A percentile compares a stretch with the other conserved stretches of the same genome.
Evolutionary conservation across 2,888 invertebrate species (phyloP).

Genomic region (Lasioglossum villosulum): DNA sequence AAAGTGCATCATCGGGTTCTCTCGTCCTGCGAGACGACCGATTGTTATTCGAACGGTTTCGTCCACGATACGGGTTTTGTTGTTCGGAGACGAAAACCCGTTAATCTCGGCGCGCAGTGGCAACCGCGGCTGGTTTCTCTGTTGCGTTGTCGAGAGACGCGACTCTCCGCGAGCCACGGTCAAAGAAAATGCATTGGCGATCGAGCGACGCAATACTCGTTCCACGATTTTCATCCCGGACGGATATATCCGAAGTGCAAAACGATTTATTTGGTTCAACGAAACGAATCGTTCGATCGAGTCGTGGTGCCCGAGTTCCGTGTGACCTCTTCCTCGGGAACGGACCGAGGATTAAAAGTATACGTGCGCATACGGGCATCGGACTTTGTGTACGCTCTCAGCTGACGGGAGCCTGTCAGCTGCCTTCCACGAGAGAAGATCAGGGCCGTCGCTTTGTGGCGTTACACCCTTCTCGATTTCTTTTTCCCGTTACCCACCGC

Average conservation of each 20-base stretch:
- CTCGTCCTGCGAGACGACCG: not conserved
- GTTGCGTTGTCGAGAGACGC: not conserved
- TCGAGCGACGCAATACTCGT: conserved; percentile 68
- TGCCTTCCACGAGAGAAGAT: conserved; percentile 75
- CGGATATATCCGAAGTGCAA: not conserved
- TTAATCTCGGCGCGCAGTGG: not conserved
- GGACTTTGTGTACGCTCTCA: conserved; percentile 81
- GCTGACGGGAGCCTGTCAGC: conserved; percentile 81
- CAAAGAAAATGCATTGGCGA: not conserved
- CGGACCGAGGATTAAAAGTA: conserved; percentile 48
- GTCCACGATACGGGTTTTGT: not conserved
- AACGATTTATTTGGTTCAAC: not conserved
- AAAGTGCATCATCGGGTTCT: conserved; percentile 26
- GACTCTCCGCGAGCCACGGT: not conserved
- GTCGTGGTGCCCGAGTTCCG: not conserved
- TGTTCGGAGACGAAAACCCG: not conserved
- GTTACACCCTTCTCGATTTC: conserved; percentile 38
- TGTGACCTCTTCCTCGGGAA: conserved; percentile 27
- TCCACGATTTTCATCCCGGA: conserved; percentile 1
- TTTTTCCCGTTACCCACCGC: conserved; percentile 39
- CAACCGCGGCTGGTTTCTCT: not conserved
- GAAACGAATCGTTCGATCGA: not conserved
- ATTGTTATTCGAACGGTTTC: not conserved
- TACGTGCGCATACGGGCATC: conserved; percentile 58
- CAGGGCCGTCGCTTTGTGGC: conserved; percentile 72